Evolutionary conservation across 2,797 vertebrate genomes (phyloP).

Genomic region (Danio aesculapii): DNA sequence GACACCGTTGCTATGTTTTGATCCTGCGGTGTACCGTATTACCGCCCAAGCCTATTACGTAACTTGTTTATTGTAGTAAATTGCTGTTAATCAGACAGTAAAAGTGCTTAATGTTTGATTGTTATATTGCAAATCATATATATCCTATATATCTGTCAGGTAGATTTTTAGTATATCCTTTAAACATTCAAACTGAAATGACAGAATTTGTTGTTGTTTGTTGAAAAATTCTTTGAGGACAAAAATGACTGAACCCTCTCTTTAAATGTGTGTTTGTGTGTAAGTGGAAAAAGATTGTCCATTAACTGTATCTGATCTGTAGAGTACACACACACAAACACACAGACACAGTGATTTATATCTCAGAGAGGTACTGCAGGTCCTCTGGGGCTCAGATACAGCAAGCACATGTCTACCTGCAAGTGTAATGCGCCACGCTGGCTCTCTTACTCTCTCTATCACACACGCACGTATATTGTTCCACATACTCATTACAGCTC

Average conservation of each 20-base stretch:
- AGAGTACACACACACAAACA: not conserved
- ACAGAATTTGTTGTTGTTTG: not conserved
- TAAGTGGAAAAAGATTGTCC: constrained; percentile 15
- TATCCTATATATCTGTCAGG: too few relatives aligned
- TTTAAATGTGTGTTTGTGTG: constrained; percentile 2
- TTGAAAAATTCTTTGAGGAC: not conserved
- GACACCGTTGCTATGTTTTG: too few relatives aligned
- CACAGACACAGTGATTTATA: constrained; percentile 23
- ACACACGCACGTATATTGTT: not conserved
- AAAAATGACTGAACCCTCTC: not conserved
- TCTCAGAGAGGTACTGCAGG: constrained; percentile 37
- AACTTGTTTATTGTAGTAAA: too few relatives aligned
- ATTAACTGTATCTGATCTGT: constrained; percentile 1
- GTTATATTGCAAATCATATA: not conserved
- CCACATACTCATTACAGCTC: constrained; percentile 7
- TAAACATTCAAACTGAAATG: not conserved
- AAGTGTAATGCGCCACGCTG: constrained; percentile 7
- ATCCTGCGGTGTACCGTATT: too few relatives aligned
- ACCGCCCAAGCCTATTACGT: too few relatives aligned
- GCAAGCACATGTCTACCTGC: constrained; percentile 16
- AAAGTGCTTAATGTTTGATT: too few relatives aligned
- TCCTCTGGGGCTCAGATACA: constrained; percentile 32
- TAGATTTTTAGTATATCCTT: not conserved
- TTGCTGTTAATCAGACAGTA: too few relatives aligned
- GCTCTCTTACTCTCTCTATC: not conserved